phyloP scores from a whole-genome alignment of 2,113 vertebrate species.

The Synodontis membranacea region DNA sequence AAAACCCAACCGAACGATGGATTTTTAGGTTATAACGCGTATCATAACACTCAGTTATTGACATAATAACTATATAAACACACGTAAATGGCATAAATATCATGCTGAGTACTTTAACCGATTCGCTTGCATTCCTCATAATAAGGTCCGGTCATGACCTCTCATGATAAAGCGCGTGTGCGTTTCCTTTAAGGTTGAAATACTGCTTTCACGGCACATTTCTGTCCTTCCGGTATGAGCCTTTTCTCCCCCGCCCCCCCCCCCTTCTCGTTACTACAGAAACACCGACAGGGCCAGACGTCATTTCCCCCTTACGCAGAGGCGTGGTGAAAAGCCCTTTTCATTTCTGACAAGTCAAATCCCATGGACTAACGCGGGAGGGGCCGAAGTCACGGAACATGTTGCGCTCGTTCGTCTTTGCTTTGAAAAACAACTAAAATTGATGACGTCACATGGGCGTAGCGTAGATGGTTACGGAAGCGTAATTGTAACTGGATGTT shows the following conservation, averaged over 20 bases:
- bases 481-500: no score
- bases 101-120: no score
- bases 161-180: background rate
- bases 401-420: background rate
- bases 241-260: no score
- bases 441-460: background rate
- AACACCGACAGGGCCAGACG: background rate
- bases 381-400: background rate
- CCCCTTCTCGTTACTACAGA: background rate
- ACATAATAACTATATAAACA: no score
- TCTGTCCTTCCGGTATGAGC: background rate
- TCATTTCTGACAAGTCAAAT: background rate
- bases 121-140: background rate
- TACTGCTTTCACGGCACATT: background rate
- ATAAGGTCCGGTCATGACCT: background rate
- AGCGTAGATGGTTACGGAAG: background rate
- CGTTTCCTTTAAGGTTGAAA: background rate
- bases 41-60: no score
- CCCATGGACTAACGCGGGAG: background rate
- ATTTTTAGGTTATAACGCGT: no score
- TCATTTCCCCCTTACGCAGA: background rate
- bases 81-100: no score
- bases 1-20: no score
- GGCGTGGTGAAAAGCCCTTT: background rate
- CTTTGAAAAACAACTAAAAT: background rate